Conservation (phyloP, 2,888 invertebrate genomes). For the Apamea epomidion region DNA sequence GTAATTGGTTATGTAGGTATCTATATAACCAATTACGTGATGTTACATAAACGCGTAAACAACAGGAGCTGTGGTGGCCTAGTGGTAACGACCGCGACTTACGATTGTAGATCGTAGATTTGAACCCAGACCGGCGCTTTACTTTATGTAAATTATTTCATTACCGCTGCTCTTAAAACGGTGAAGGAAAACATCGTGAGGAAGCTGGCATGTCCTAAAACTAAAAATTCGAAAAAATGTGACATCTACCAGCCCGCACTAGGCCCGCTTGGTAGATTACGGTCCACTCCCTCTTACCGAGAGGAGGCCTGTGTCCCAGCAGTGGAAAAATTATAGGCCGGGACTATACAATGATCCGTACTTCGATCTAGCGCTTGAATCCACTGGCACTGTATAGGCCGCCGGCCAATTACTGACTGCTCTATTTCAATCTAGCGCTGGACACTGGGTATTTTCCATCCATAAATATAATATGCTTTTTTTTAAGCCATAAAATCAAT, state of each 20-base stretch:
- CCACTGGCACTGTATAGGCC: not conserved
- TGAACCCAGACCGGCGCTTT: too few species aligned
- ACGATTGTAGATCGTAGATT: too few species aligned
- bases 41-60: not conserved
- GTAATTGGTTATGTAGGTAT: too few species aligned
- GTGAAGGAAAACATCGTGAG: not conserved
- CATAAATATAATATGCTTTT: too few species aligned
- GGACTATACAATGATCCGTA: not conserved
- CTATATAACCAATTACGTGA: not conserved
- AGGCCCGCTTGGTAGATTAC: not conserved
- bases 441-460: not conserved
- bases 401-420: not conserved
- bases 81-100: too few species aligned
- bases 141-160: too few species aligned
- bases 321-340: not conserved
- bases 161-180: not conserved
- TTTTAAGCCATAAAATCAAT: not conserved
- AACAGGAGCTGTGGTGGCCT: not conserved
- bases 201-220: not conserved
- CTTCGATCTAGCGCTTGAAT: not conserved
- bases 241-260: not conserved
- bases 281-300: not conserved
- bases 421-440: constrained; percentile 1
- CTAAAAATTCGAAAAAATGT: not conserved
- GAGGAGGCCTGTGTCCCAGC: too few species aligned